A percentile compares a stretch with the other conserved stretches of the same genome.
Evolutionary conservation across 1,140 invertebrate species (phyloP).

Genomic region (Aphidius ervi): DNA sequence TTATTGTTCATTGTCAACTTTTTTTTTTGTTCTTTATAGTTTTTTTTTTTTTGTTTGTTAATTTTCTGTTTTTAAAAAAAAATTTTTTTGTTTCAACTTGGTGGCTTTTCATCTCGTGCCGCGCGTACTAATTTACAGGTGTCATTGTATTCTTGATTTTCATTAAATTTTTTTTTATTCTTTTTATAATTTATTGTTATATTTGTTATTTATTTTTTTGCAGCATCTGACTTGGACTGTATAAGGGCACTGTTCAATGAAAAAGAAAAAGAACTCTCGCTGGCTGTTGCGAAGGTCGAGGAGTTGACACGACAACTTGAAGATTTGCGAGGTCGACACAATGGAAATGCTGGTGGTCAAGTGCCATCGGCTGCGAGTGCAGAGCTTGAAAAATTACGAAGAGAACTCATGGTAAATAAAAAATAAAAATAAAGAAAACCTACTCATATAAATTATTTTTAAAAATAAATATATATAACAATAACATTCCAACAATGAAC

Average conservation of each 20-base stretch:
- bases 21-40: too few species aligned
- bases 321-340: constrained; percentile 71
- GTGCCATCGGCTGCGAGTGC: constrained; percentile 69
- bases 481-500: too few species aligned
- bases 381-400: constrained; percentile 84
- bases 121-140: too few species aligned
- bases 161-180: constrained; percentile 1
- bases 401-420: constrained; percentile 81
- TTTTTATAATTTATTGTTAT: constrained; percentile 5
- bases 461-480: too few species aligned
- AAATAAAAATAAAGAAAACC: too few species aligned
- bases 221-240: constrained; percentile 91
- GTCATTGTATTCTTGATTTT: background rate
- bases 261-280: constrained; percentile 92
- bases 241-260: constrained; percentile 94
- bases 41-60: too few species aligned
- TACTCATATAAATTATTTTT: too few species aligned
- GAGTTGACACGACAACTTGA: constrained; percentile 91
- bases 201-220: constrained; percentile 29
- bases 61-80: too few species aligned
- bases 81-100: too few species aligned
- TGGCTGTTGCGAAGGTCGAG: constrained; percentile 93
- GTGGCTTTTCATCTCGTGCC: too few species aligned
- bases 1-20: too few species aligned
- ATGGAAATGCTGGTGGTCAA: constrained; percentile 46